Conservation (phyloP, 53 echinoderm and acorn worm genomes). For the Hippasteria phrygiana region DNA sequence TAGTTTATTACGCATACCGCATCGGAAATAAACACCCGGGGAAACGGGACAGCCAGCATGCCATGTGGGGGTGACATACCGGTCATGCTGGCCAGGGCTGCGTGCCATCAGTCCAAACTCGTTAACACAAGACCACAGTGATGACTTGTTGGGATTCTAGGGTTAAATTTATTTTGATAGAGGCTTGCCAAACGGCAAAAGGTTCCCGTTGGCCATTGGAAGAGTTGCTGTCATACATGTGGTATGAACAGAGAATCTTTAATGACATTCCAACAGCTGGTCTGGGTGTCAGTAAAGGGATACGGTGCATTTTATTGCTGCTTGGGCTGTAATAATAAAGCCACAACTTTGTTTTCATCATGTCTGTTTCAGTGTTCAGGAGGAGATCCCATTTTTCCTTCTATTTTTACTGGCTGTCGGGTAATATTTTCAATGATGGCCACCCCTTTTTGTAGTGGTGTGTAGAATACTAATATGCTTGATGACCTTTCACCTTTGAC, state of each 20-base stretch:
- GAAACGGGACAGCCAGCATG: not conserved
- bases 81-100: not conserved
- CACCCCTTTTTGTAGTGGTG: too few relatives aligned
- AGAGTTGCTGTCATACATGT: not conserved
- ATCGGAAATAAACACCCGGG: not conserved
- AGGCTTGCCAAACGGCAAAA: not conserved
- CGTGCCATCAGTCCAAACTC: not conserved
- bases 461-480: not conserved
- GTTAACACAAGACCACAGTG: not conserved
- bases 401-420: too few relatives aligned
- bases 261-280: too few relatives aligned
- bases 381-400: too few relatives aligned
- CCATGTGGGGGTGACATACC: conserved; percentile 1
- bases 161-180: not conserved
- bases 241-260: not conserved
- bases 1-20: not conserved
- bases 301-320: too few relatives aligned
- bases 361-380: too few relatives aligned
- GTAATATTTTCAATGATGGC: too few relatives aligned
- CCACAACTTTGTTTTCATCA: too few relatives aligned
- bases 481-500: conserved; percentile 15
- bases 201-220: not conserved
- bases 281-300: too few relatives aligned
- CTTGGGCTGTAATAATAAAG: too few relatives aligned
- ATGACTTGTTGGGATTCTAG: not conserved